Conservation (phyloP, 1,140 invertebrate genomes). For the Platyura marginata region DNA sequence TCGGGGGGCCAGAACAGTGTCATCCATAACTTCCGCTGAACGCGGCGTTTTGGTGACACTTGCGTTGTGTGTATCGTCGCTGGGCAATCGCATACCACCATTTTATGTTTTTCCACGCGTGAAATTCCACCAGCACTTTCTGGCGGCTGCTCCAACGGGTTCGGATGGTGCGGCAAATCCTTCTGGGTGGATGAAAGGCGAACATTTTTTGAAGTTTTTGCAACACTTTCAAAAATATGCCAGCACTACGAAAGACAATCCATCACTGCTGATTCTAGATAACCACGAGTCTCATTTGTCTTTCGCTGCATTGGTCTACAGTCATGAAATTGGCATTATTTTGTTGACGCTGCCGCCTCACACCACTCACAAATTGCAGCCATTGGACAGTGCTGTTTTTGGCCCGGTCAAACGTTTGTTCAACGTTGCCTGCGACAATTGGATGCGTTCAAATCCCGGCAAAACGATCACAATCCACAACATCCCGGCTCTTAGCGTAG, state of each 20-base stretch:
- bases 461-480: too few relatives aligned
- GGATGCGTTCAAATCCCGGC: too few relatives aligned
- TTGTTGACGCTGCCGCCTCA: conserved; percentile 19
- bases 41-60: neutral
- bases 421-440: neutral
- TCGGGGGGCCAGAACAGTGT: neutral
- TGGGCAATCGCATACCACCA: neutral
- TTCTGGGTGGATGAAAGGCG: neutral
- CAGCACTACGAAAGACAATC: conserved; percentile 4
- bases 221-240: neutral
- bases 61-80: conserved; percentile 2
- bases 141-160: neutral
- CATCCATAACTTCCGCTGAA: neutral
- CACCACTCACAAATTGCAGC: conserved; percentile 20
- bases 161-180: neutral
- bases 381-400: conserved; percentile 20
- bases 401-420: conserved; percentile 16
- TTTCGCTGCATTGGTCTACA: conserved; percentile 21
- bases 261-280: conserved; percentile 8
- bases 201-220: neutral
- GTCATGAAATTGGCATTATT: conserved; percentile 17
- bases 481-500: too few relatives aligned
- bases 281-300: conserved; percentile 16
- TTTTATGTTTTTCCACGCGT: neutral
- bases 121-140: neutral